Conservation (phyloP, 2,797 vertebrate species). For the Dendrocincla tyrannina region DNA sequence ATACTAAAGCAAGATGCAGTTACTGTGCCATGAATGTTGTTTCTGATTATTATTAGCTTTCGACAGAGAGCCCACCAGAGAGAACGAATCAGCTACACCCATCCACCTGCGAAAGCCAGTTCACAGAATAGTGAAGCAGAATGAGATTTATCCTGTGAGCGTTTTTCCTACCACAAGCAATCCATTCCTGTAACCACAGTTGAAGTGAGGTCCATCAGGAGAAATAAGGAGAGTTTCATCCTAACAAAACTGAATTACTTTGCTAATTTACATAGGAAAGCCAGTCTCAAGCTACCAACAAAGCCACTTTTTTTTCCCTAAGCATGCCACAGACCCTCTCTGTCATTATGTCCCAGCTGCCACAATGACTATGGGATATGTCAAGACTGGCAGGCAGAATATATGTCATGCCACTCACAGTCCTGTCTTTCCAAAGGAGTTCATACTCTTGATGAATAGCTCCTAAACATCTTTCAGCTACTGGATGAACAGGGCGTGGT, state of each 20-base stretch:
- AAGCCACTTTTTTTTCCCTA: background rate
- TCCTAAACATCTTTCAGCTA: background rate
- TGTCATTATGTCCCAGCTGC: background rate
- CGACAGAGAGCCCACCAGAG: background rate
- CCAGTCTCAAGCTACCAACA: background rate
- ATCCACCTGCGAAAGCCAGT: background rate
- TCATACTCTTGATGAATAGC: background rate
- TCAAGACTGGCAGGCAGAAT: background rate
- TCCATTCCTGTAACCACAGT: background rate
- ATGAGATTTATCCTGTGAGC: background rate
- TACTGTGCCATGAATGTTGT: rapidly evolving
- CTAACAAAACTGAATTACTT: background rate
- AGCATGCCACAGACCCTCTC: background rate
- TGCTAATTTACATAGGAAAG: background rate
- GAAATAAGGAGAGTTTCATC: background rate
- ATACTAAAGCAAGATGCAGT: background rate
- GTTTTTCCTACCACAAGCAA: background rate
- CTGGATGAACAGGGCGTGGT: background rate
- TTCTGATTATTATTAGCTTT: background rate
- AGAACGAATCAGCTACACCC: rapidly evolving
- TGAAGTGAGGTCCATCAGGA: background rate
- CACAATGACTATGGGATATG: background rate
- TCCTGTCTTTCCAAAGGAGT: background rate
- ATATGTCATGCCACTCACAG: background rate
- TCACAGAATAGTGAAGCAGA: background rate